Conservation (phyloP, 2,797 vertebrate genomes). For the Lateolabrax maculatus region DNA sequence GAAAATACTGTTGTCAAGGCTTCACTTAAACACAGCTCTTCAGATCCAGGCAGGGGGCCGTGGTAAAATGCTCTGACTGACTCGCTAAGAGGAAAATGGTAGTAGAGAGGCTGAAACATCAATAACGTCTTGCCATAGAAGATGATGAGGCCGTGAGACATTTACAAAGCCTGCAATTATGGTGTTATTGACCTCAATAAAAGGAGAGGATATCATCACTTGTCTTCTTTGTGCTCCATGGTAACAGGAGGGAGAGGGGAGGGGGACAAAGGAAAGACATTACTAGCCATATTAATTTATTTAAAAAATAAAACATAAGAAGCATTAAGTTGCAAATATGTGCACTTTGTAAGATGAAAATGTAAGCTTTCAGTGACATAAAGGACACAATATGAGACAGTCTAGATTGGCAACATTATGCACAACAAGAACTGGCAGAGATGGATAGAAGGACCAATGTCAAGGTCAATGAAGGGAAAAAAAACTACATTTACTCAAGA, state of each 20-base stretch:
- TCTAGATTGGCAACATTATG: conserved; percentile 6
- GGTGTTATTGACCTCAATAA: conserved; percentile 68
- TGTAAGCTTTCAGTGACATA: background rate
- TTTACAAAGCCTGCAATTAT: conserved; percentile 76
- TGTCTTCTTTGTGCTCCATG: conserved; percentile 43
- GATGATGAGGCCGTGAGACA: conserved; percentile 63
- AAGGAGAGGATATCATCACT: conserved; percentile 59
- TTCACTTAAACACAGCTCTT: conserved; percentile 57
- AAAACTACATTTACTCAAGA: background rate
- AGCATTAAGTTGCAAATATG: background rate
- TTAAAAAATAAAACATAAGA: background rate
- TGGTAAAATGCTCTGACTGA: conserved; percentile 37
- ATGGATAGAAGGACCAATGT: background rate
- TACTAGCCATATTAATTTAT: conserved; percentile 8
- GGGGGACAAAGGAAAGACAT: conserved; percentile 7
- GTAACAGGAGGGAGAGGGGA: conserved; percentile 18
- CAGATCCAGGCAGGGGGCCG: conserved; percentile 23
- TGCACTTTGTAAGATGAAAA: background rate
- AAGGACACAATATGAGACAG: background rate
- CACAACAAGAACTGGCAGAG: background rate
- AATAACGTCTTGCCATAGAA: conserved; percentile 50
- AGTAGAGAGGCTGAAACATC: conserved; percentile 52
- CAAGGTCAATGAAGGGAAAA: background rate
- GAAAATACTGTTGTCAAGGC: conserved; percentile 55
- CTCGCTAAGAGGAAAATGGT: conserved; percentile 51